A percentile compares a stretch with the other conserved stretches of the same genome.
phyloP scores from a whole-genome alignment of 2,888 invertebrate species.

The Chloroclysta siterata region DNA sequence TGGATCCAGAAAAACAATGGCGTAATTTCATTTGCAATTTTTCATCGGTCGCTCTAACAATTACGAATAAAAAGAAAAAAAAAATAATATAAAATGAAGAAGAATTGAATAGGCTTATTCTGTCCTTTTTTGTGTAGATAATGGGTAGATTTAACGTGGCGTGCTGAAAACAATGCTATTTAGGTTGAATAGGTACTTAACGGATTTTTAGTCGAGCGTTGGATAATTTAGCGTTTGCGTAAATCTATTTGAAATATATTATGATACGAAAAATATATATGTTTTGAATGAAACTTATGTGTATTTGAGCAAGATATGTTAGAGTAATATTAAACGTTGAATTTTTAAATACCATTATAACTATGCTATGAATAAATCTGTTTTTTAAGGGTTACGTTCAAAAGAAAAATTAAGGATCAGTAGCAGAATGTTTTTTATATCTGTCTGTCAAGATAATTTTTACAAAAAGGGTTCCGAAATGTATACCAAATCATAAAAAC shows the following conservation, averaged over 20 bases:
- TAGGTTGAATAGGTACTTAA: constrained; percentile 16
- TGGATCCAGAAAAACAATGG: constrained; percentile 58
- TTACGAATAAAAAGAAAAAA: constrained; percentile 50
- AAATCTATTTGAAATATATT: not conserved
- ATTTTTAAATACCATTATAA: no score
- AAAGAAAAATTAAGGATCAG: no score
- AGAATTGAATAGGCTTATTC: constrained; percentile 52
- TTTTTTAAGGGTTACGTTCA: no score
- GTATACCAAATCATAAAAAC: no score
- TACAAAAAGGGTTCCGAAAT: no score
- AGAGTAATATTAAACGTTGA: no score
- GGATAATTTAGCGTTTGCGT: constrained; percentile 12
- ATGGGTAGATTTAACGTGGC: constrained; percentile 43
- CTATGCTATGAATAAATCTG: no score
- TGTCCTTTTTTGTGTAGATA: constrained; percentile 48
- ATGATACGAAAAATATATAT: no score
- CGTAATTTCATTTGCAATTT: constrained; percentile 66
- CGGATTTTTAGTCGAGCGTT: constrained; percentile 12
- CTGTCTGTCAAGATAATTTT: no score
- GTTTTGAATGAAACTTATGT: no score
- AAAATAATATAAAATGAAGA: constrained; percentile 48
- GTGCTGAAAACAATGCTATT: constrained; percentile 31
- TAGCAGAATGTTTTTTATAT: no score
- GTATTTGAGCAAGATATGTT: no score
- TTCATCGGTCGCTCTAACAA: constrained; percentile 64